Base-by-base conservation (phyloP, 2,113 vertebrate genomes). In the Rhabdomys dilectus region DNA sequence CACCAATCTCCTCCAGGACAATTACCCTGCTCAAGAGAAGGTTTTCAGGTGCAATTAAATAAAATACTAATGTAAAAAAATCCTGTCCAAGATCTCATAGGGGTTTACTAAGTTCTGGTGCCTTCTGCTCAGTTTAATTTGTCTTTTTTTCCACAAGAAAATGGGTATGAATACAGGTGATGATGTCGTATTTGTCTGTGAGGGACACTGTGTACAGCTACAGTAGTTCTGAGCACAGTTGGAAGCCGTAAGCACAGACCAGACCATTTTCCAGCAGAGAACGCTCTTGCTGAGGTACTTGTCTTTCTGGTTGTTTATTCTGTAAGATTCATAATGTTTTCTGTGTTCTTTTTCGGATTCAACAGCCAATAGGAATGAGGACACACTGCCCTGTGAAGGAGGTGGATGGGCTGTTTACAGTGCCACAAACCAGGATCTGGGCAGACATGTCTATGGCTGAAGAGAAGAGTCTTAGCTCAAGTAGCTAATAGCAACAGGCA, bases 361-460 rank as follows among this genome's bases (percentile, higher is more conserved):
- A 15, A 92, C 72, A 97, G 93, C 96, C 29, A 76, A 88, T 4
- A 95, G 89, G 95, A 96, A 96, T 91, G 95, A 97, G 96, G 95
- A 95, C 95, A 96, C 96, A 98, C 94, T 94, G 91, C 87, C 95
- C 88, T 0, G 31, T 86, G 93, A 93, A 96, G 93, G 96, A 97
- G 97, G 97, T 93, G 96, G 97, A 96, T 94, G 96, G 97, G 92
- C 93, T 97, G 96, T 97, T 98, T 93, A 96, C 88, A 66, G 70
- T 15, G 56, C 93, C 76, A 80, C 78, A 91, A 93, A 75, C 86
- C 9, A 64, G 96, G 96, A 92, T 97, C 81, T 53, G 4, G 68
- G 29, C 16, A 86, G 45, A 82, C 0, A 3, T 56, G 94, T 94
- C 94, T 6, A 31, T 92, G 85, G 92, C 80, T 84, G 96, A 95